Conservation (phyloP, 2,113 vertebrate species). For the Ceuthmochares aereus region DNA sequence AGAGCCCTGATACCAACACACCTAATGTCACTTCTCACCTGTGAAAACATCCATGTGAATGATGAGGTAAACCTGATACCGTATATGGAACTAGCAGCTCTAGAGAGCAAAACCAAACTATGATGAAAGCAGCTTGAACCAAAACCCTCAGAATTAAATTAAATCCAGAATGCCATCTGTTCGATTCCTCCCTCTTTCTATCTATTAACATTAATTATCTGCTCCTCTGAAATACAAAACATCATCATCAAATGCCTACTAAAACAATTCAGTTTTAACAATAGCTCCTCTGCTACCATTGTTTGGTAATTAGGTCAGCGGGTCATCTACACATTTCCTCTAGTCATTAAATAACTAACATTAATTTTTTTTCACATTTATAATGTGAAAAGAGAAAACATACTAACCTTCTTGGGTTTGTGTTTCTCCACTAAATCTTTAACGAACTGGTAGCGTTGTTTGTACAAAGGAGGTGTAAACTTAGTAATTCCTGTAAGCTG, state of each 20-base stretch:
- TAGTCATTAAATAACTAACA: neutral
- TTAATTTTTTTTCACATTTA: neutral
- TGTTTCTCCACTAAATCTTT: conserved; percentile 82
- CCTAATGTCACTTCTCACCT: neutral
- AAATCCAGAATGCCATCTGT: neutral
- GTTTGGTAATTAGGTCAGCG: neutral
- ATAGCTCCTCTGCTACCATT: neutral
- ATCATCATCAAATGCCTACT: neutral
- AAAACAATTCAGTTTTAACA: neutral
- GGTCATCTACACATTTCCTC: fast-evolving
- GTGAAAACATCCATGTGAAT: neutral
- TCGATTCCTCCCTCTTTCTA: neutral
- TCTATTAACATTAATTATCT: neutral
- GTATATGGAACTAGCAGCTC: fast-evolving
- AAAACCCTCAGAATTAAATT: neutral
- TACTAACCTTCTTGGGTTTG: conserved; percentile 86
- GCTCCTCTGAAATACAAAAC: neutral
- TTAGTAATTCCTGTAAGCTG: neutral
- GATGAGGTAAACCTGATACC: fast-evolving
- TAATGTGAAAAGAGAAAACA: neutral
- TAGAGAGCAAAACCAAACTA: neutral
- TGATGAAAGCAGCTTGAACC: neutral
- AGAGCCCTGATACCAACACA: neutral
- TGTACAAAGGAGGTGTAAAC: conserved; percentile 86
- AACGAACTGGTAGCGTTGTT: conserved; percentile 87